Base-by-base conservation (phyloP, 2,888 invertebrate genomes). In the Ecliptopera silaceata region DNA sequence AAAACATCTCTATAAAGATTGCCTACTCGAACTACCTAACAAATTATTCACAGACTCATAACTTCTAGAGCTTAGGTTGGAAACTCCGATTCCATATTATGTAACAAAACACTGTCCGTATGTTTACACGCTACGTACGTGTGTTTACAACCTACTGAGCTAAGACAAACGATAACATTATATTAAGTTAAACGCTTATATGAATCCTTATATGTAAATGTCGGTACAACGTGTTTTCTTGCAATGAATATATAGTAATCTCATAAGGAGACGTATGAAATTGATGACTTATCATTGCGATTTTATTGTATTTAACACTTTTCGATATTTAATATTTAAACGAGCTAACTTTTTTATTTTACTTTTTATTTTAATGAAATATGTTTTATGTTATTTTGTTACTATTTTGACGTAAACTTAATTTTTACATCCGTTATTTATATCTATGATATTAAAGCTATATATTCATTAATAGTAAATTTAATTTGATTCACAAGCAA, bases 141-240 rank as follows among this genome's bases (percentile, higher is more conserved):
- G 6, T 26, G 34, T 8, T 46, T 51, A 46, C 47, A 53, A 42
- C 31, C 36, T 22, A 43, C 32, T 47, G 39, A 47, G 41, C 12
- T 32, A 45, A 57, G 50, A 61, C 50, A 60, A 61, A 51, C 44
- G 54, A 47, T 55, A 41, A 51, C 58, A 46, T 49, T 60, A 60
- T 64, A 60, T 62, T 58, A 54, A 62, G 59, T 63, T 63, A 61
- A 52, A 56, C 47, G 53, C 57, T 64, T 62, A 58, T 62, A 58
- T 56, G 64, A 64, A 64, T 56, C 64, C 62, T 20, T 62, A 60
- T 61, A 63, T 59, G 49, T 57, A 51, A 52, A 57, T 50, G 4
- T 18, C 56, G n/a, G 31, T 32, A 54, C 47, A 17, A 38, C 34
- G 22, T 52, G 44, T 48, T 53, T 53, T 39, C 48, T 3, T 32